These are phyloP conservation scores for Colletes latitarsis DNA, from an alignment of 1,140 invertebrate genomes.

Conservation along the genomic window DNA sequence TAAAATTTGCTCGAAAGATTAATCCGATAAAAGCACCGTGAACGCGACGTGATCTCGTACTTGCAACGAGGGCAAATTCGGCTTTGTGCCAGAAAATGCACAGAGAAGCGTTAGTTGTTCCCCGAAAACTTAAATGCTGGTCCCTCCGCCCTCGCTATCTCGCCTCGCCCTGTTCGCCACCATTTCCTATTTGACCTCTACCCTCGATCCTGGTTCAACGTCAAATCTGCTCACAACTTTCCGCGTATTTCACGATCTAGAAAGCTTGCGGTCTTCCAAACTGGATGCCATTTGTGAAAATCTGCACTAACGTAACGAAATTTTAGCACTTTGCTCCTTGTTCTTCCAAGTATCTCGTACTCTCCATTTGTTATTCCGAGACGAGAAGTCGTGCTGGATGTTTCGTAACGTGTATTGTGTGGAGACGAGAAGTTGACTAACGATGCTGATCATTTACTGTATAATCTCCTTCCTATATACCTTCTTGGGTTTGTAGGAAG, in stretches of 20 bases:
- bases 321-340: background rate
- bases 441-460: no score
- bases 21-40: conserved; percentile 59
- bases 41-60: conserved; percentile 22
- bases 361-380: no score
- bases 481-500: no score
- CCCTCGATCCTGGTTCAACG: conserved; percentile 11
- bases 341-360: no score
- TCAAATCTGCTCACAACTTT: conserved; percentile 26
- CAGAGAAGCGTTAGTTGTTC: conserved; percentile 44
- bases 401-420: no score
- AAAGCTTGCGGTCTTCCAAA: conserved; percentile 7
- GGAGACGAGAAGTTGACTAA: no score
- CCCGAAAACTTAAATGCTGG: conserved; percentile 53
- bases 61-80: conserved; percentile 39
- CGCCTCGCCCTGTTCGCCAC: background rate
- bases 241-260: conserved; percentile 10
- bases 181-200: conserved; percentile 14
- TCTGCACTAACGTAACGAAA: conserved; percentile 29
- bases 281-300: conserved; percentile 15
- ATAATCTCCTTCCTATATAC: no score
- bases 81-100: conserved; percentile 58
- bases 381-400: no score
- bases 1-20: conserved; percentile 53
- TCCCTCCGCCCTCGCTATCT: background rate